Evolutionary conservation across 2,888 invertebrate species (phyloP).

Genomic region (Phaonia tiefii): DNA sequence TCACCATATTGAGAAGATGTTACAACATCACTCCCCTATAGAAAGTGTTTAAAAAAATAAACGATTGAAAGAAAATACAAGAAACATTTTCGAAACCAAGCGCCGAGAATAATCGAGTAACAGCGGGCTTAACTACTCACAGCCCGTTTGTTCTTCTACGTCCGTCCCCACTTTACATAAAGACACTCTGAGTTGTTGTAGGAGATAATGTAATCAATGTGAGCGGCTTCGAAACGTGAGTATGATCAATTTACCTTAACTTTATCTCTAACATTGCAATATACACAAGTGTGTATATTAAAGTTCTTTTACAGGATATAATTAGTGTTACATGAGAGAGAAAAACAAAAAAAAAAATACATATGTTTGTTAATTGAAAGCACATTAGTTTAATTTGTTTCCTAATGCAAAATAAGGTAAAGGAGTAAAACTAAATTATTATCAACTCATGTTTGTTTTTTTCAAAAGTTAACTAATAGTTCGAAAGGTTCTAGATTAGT

Average conservation of each 20-base stretch:
- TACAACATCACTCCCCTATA: slow-evolving; percentile 61
- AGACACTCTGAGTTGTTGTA: slow-evolving; percentile 69
- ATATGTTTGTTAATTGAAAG: slow-evolving; percentile 45
- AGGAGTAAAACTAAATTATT: slow-evolving; percentile 63
- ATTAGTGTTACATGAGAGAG: slow-evolving; percentile 47
- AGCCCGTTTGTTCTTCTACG: slow-evolving; percentile 56
- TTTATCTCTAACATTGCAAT: slow-evolving; percentile 40
- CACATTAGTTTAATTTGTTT: slow-evolving; percentile 34
- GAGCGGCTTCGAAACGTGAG: slow-evolving; percentile 74
- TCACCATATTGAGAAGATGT: slow-evolving; percentile 64
- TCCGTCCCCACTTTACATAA: slow-evolving; percentile 64
- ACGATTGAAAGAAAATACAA: slow-evolving; percentile 66
- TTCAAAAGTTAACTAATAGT: slow-evolving; percentile 50
- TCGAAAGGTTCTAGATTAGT: slow-evolving; percentile 51
- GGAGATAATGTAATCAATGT: slow-evolving; percentile 68
- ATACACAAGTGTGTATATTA: slow-evolving; percentile 60
- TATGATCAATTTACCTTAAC: slow-evolving; percentile 71
- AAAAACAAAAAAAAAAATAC: slow-evolving; percentile 43
- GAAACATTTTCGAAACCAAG: slow-evolving; percentile 58
- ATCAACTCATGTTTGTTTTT: slow-evolving; percentile 40
- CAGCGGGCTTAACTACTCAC: slow-evolving; percentile 56
- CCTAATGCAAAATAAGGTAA: slow-evolving; percentile 50
- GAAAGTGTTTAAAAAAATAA: slow-evolving; percentile 61
- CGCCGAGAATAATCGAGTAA: slow-evolving; percentile 58
- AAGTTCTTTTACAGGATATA: slow-evolving; percentile 68